These are phyloP conservation scores for Forbesichthys agassizii DNA, from an alignment of 2,113 vertebrate genomes.

Conservation along the genomic window DNA sequence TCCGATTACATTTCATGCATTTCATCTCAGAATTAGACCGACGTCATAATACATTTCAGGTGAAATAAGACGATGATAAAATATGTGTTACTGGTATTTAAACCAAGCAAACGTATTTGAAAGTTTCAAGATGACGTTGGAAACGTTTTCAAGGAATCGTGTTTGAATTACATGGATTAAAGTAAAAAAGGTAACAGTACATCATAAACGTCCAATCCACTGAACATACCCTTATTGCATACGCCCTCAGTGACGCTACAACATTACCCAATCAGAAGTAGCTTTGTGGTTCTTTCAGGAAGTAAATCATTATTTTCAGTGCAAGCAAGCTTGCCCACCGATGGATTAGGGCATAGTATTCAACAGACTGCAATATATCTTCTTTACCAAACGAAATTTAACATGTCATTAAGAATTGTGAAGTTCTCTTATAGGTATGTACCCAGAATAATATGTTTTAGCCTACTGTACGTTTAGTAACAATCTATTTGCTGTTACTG, in stretches of 20 bases:
- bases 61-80: too few relatives aligned
- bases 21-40: too few relatives aligned
- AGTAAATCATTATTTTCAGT: conserved; percentile 18
- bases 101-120: too few relatives aligned
- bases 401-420: conserved; percentile 57
- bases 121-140: too few relatives aligned
- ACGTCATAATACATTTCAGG: too few relatives aligned
- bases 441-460: neutral
- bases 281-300: conserved; percentile 28
- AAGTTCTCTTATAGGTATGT: conserved; percentile 55
- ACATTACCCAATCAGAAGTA: conserved; percentile 42
- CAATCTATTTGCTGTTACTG: neutral
- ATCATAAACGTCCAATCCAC: neutral
- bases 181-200: too few relatives aligned
- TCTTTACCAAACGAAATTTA: neutral
- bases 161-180: too few relatives aligned
- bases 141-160: too few relatives aligned
- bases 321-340: neutral
- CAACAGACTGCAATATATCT: neutral
- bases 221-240: neutral
- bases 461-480: neutral
- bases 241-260: neutral
- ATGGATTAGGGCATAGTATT: too few relatives aligned
- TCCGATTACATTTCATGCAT: too few relatives aligned
- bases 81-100: too few relatives aligned